Conservation (phyloP, 2,888 invertebrate species). For the Pristionchus exspectatus region DNA sequence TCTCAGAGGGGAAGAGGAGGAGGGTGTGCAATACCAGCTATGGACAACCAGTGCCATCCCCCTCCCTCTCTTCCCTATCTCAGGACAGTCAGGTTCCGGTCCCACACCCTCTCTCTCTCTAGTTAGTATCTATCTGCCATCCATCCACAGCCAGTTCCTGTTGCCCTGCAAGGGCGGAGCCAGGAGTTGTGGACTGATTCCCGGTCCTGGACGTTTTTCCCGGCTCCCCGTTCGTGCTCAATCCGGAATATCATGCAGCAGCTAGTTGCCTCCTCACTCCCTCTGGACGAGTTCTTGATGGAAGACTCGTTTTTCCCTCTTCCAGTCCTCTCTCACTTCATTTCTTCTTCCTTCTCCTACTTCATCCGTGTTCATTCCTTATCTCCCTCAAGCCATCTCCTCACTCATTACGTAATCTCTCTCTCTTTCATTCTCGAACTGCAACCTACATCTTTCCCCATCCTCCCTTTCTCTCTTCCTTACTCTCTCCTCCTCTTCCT, state of each 20-base stretch:
- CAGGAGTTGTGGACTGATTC: not conserved
- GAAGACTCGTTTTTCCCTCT: not conserved
- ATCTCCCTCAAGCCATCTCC: not conserved
- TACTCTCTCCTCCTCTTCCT: not conserved
- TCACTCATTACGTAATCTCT: constrained; percentile 17
- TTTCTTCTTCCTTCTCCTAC: not conserved
- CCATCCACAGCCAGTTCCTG: not conserved
- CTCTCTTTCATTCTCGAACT: constrained; percentile 10
- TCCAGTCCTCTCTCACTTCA: not conserved
- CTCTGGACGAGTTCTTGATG: not conserved
- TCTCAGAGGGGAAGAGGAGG: not conserved
- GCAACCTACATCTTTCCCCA: constrained; percentile 25
- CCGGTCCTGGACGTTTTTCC: not conserved
- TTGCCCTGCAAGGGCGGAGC: not conserved
- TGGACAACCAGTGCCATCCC: constrained; percentile 34
- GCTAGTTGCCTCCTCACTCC: not conserved
- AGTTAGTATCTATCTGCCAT: not conserved
- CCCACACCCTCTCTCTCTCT: constrained; percentile 20
- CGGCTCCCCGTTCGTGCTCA: not conserved
- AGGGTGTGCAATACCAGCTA: not conserved
- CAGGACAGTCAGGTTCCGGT: constrained; percentile 31
- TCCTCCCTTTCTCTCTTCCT: not conserved
- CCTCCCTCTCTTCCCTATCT: not conserved
- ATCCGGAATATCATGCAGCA: constrained; percentile 20
- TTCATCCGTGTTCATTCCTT: not conserved